Evolutionary conservation across 1,140 invertebrate species (phyloP).

Genomic region (Rhopalosiphum padi): DNA sequence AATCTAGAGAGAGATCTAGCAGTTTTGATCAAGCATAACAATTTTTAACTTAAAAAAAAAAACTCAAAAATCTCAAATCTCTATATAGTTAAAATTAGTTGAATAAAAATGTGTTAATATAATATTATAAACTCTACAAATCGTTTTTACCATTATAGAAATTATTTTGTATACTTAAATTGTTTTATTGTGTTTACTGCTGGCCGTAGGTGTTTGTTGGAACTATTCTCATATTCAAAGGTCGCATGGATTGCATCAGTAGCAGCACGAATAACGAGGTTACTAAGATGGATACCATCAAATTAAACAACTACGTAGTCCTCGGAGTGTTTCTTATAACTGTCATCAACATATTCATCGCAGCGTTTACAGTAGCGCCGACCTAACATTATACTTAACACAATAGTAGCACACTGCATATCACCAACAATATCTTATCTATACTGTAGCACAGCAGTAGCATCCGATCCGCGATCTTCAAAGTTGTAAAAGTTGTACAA

Average conservation of each 20-base stretch:
- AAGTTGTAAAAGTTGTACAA: background rate
- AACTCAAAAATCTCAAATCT: background rate
- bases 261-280: constrained; percentile 70
- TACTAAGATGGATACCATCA: constrained; percentile 78
- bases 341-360: constrained; percentile 84
- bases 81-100: background rate
- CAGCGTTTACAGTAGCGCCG: constrained; percentile 73
- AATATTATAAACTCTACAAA: background rate
- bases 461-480: background rate
- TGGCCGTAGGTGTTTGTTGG: constrained; percentile 79
- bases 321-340: constrained; percentile 84
- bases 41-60: background rate
- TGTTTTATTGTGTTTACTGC: background rate
- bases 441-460: background rate
- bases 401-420: background rate
- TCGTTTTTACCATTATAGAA: background rate
- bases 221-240: constrained; percentile 82
- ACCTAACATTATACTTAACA: background rate
- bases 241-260: constrained; percentile 73
- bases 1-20: too few species aligned
- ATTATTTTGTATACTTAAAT: background rate
- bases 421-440: background rate
- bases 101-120: background rate
- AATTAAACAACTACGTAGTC: constrained; percentile 82
- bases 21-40: background rate